These are phyloP conservation scores for Rousettus leschenaultii DNA, from an alignment of 2,113 vertebrate genomes.

Conservation along the genomic window DNA sequence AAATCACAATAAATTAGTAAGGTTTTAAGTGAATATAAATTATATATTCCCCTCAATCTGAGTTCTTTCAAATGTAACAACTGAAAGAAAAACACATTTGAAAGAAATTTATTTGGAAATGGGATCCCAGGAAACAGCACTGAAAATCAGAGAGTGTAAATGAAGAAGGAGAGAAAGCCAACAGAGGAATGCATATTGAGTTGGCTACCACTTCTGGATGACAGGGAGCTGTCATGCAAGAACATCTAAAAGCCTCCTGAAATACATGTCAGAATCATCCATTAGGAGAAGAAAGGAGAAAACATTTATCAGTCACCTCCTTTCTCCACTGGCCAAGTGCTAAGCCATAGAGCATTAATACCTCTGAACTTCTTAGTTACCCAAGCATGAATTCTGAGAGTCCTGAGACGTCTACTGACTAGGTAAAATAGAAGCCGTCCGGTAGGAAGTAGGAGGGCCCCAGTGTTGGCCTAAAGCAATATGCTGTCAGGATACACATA, in stretches of 20 bases:
- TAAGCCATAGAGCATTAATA: neutral
- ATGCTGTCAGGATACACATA: neutral
- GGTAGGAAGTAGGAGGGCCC: neutral
- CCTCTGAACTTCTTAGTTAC: neutral
- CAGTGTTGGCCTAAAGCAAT: neutral
- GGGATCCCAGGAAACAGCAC: neutral
- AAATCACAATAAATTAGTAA: neutral
- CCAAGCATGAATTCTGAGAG: neutral
- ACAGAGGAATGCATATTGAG: neutral
- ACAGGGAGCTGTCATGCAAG: neutral
- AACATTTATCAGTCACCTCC: neutral
- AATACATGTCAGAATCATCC: neutral
- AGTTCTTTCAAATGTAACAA: neutral
- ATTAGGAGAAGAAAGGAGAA: neutral
- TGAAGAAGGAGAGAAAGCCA: neutral
- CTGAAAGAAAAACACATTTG: neutral
- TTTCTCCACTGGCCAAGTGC: neutral
- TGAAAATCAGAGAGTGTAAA: neutral
- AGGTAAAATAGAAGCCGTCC: neutral
- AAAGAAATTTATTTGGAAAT: neutral
- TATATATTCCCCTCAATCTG: neutral
- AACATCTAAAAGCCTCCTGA: neutral
- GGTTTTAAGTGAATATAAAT: neutral
- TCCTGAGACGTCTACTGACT: neutral
- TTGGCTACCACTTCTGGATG: neutral